Evolutionary conservation across 2,113 vertebrate genomes (phyloP), one percentile per base, ranked within the genome.

Genomic region (Oreocharis arfaki): DNA sequence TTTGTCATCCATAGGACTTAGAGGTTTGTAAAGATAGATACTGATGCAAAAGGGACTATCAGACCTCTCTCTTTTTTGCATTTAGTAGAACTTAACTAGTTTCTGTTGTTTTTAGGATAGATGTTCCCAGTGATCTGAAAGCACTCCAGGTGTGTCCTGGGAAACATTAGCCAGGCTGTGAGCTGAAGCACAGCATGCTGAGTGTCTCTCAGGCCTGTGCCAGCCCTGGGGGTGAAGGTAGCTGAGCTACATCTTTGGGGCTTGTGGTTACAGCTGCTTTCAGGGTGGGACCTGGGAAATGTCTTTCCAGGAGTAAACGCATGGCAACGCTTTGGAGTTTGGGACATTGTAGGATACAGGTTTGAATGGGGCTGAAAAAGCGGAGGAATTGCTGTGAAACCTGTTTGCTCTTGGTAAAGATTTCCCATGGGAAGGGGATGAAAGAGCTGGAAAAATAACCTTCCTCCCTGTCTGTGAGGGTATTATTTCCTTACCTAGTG

Each of bases 91-190:
- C 30, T 32, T 7, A 8, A 2, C 23, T 30, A 6, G 16, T 32
- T 74, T 20, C 24, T 68, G 15, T 37, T 7, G 6, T 47, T 32
- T 21, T 12, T 47, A 24, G 46, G n/a, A 35, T 5, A 14, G 64
- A 5, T 42, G 35, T 49, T 69, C 7, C 2, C 7, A 28, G 49
- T 0, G 6, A 10, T 69, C 4, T 24, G 3, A 20, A 50, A 21
- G 46, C 46, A 50, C 26, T 69, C 26, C 9, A 28, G 18, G 18
- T 39, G 22, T 42, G 55, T 37, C n/a, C 63, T 76, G 55, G 55
- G 11, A 35, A 61, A 35, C 63, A 5, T 46, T 26, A 3, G 46
- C 13, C 22, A 11, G 41, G 42, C 30, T 2, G 11, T 33, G 56
- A 33, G 78, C 70, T 35, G n/a, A 8, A 26, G 30, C n/a, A 20